Evolutionary conservation across 2,113 vertebrate species (phyloP).

Genomic region (Labeo catla): DNA sequence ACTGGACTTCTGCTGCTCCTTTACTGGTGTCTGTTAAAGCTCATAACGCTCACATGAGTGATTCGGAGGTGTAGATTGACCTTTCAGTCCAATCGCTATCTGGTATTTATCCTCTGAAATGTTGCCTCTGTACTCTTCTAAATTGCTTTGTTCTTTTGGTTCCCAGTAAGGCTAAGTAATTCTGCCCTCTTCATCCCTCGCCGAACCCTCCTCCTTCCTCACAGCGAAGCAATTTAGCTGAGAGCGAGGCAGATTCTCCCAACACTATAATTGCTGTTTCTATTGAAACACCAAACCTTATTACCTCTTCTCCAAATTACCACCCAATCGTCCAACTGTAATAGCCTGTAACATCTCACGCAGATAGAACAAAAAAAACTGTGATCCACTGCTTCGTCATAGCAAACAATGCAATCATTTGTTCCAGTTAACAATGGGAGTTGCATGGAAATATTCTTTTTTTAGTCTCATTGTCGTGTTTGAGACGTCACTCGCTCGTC

Average conservation of each 20-base stretch:
- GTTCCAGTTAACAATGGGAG: constrained; percentile 8
- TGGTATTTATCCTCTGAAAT: constrained; percentile 10
- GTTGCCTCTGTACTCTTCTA: constrained; percentile 36
- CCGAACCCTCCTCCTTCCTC: constrained; percentile 34
- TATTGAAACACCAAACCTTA: constrained; percentile 57
- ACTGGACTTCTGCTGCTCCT: not conserved
- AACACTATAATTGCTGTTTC: constrained; percentile 66
- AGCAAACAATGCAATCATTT: constrained; percentile 18
- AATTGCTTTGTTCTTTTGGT: constrained; percentile 40
- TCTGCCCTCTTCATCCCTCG: constrained; percentile 41
- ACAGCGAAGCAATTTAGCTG: constrained; percentile 55
- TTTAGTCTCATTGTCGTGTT: not conserved
- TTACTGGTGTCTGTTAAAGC: not conserved
- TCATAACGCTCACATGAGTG: constrained; percentile 26
- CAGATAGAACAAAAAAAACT: constrained; percentile 28
- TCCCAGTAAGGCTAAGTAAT: constrained; percentile 18
- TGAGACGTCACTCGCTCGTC: not conserved
- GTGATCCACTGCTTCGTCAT: constrained; percentile 16
- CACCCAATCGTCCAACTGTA: constrained; percentile 47
- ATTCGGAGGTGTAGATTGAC: constrained; percentile 7
- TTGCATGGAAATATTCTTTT: not conserved
- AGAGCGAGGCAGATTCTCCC: constrained; percentile 57
- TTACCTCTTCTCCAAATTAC: constrained; percentile 62
- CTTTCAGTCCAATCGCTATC: constrained; percentile 7
- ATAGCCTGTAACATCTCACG: constrained; percentile 14